Evolutionary conservation across 2,888 invertebrate genomes (phyloP).

Genomic region (Yponomeuta sedellus): DNA sequence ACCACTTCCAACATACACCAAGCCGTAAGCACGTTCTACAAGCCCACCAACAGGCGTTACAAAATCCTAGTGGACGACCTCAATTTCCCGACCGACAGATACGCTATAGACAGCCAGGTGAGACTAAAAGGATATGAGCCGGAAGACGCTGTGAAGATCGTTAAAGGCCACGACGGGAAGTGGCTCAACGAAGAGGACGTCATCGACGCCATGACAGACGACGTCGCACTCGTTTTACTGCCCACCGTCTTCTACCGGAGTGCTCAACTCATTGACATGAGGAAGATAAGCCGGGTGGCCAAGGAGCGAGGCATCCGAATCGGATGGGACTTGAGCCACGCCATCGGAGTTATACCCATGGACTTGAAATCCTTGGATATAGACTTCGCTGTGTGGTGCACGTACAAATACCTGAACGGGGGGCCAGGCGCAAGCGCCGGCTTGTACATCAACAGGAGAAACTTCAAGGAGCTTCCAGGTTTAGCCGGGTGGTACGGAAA

Average conservation of each 20-base stretch:
- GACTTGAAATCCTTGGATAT: constrained; percentile 49
- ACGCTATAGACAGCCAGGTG: constrained; percentile 60
- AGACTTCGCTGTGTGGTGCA: constrained; percentile 65
- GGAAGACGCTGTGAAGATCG: constrained; percentile 53
- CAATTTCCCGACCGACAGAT: constrained; percentile 61
- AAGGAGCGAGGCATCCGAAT: constrained; percentile 45
- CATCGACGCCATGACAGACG: constrained; percentile 54
- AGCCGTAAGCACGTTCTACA: constrained; percentile 55
- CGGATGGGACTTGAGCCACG: constrained; percentile 63
- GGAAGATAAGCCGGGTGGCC: constrained; percentile 46
- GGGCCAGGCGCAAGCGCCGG: constrained; percentile 54
- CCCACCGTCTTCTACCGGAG: constrained; percentile 54
- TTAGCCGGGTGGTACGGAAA: constrained; percentile 59
- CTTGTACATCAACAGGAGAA: constrained; percentile 53
- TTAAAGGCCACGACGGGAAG: constrained; percentile 35
- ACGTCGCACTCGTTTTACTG: constrained; percentile 47
- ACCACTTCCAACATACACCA: constrained; percentile 57
- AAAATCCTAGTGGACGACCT: constrained; percentile 59
- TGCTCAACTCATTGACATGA: constrained; percentile 57
- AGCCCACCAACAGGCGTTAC: constrained; percentile 45
- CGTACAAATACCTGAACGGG: constrained; percentile 62
- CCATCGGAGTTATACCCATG: constrained; percentile 49
- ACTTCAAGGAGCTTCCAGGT: constrained; percentile 49
- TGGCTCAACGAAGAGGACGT: constrained; percentile 50
- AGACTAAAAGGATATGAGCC: constrained; percentile 50